Evolutionary conservation across 2,797 vertebrate species (phyloP).

Genomic region (Morus bassanus): DNA sequence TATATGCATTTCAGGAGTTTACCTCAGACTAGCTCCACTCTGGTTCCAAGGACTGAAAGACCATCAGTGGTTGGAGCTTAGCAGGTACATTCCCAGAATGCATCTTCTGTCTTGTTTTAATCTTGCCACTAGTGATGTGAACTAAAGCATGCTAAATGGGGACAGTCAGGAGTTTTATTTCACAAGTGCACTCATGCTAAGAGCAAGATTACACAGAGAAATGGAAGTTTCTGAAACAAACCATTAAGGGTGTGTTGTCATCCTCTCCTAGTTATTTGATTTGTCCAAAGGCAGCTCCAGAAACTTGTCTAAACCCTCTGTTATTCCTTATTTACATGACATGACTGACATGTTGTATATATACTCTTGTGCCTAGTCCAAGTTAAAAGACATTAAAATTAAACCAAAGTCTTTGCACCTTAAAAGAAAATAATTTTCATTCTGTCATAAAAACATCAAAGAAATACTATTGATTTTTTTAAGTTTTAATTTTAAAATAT

Average conservation of each 20-base stretch:
- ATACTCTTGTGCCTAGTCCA: background rate
- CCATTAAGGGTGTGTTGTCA: accelerated
- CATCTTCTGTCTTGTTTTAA: background rate
- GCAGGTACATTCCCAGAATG: background rate
- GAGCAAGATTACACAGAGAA: background rate
- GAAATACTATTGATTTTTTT: background rate
- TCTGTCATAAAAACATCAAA: background rate
- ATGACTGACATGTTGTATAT: background rate
- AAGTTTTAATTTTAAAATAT: background rate
- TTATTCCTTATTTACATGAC: background rate
- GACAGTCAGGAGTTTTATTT: background rate
- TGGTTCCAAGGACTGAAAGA: background rate
- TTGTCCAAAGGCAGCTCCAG: background rate
- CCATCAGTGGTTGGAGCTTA: background rate
- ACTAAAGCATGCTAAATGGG: background rate
- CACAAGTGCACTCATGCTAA: background rate
- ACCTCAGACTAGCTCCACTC: background rate
- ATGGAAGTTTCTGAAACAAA: background rate
- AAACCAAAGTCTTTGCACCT: background rate
- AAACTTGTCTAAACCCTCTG: background rate
- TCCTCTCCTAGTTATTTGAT: background rate
- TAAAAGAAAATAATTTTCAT: background rate
- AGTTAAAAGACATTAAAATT: background rate
- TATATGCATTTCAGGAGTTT: background rate
- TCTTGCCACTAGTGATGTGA: background rate